Evolutionary conservation across 2,888 invertebrate species (phyloP).

Genomic region (Omphaloscelis lunosa): DNA sequence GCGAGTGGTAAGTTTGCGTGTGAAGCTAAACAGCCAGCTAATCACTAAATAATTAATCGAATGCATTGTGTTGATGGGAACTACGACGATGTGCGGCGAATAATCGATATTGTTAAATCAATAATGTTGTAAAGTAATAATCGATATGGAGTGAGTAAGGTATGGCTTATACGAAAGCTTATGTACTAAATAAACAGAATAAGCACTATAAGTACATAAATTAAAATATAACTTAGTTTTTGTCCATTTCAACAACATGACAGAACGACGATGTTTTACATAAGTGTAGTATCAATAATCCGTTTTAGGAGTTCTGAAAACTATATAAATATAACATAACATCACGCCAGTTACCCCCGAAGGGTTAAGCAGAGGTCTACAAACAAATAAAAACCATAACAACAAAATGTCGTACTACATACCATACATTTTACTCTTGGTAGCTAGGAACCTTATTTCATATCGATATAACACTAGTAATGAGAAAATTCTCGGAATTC

Average conservation of each 20-base stretch:
- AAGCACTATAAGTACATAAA: neutral
- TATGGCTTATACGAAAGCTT: neutral
- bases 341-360: no score
- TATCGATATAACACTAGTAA: constrained; percentile 53
- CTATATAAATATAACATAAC: no score
- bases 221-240: neutral
- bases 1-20: constrained; percentile 9
- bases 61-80: constrained; percentile 25
- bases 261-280: neutral
- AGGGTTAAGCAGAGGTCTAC: no score
- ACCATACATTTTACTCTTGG: constrained; percentile 4
- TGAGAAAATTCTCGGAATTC: constrained; percentile 59
- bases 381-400: neutral
- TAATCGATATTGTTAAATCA: constrained; percentile 23
- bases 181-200: neutral
- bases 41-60: constrained; percentile 40
- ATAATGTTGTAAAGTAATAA: neutral
- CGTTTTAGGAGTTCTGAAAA: neutral
- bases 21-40: constrained; percentile 1
- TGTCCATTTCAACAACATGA: neutral
- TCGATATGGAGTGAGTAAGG: neutral
- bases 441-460: constrained; percentile 11
- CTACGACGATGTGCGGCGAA: neutral
- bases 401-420: neutral
- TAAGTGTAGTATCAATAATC: neutral